Conservation (phyloP, 2,888 invertebrate species). For the Mythimna impura region DNA sequence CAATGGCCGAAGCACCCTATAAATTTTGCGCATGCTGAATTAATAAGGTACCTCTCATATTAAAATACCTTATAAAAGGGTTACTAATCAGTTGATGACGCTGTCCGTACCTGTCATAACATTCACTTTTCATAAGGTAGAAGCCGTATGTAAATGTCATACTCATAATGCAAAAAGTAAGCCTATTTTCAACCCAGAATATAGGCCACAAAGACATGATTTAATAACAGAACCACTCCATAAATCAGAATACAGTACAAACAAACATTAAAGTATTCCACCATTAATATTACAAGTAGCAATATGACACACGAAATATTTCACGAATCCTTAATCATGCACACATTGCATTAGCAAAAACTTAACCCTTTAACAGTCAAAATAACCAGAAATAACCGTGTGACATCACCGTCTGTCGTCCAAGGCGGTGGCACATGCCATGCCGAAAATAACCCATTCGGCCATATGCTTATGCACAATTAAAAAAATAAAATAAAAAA, state of each 20-base stretch:
- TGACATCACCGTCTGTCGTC: constrained; percentile 89
- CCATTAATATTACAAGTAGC: constrained; percentile 35
- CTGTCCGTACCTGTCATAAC: too few relatives aligned
- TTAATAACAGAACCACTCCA: not conserved
- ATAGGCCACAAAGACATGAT: constrained; percentile 2
- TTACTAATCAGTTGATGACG: too few relatives aligned
- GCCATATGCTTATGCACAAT: constrained; percentile 87
- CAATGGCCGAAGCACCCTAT: too few relatives aligned
- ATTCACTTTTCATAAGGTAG: too few relatives aligned
- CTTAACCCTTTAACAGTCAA: constrained; percentile 80
- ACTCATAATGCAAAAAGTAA: not conserved
- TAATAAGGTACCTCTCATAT: too few relatives aligned
- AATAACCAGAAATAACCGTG: constrained; percentile 80
- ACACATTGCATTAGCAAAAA: constrained; percentile 71
- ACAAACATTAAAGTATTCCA: constrained; percentile 11
- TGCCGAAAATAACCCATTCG: constrained; percentile 87
- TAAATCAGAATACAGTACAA: constrained; percentile 4
- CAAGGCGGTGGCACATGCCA: constrained; percentile 86
- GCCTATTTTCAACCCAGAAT: constrained; percentile 8
- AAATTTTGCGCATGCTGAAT: too few relatives aligned
- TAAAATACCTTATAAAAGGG: too few relatives aligned
- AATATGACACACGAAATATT: constrained; percentile 56
- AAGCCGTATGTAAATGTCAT: too few relatives aligned
- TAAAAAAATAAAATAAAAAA: constrained; percentile 59
- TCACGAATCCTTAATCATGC: constrained; percentile 60